These are phyloP conservation scores for Orestias chungarensis DNA, from an alignment of 2,797 vertebrate genomes.

Conservation along the genomic window DNA sequence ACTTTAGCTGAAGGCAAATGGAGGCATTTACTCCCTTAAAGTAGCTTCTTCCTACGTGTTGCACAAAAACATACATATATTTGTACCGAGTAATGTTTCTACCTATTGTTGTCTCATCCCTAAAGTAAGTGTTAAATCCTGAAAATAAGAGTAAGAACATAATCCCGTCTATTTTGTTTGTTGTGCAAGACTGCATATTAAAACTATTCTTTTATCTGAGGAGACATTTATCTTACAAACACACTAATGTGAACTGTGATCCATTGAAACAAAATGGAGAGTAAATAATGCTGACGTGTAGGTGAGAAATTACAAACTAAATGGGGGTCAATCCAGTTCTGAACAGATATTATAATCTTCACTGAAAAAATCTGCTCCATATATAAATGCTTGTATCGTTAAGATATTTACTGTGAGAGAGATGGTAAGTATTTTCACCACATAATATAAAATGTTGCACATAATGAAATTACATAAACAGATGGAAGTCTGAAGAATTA, in stretches of 20 bases:
- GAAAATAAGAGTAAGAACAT: too few species aligned
- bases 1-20: background rate
- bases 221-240: background rate
- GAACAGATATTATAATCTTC: background rate
- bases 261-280: background rate
- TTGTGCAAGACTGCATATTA: too few species aligned
- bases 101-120: background rate
- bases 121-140: too few species aligned
- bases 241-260: background rate
- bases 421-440: background rate
- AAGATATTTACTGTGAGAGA: background rate
- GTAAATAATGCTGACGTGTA: background rate
- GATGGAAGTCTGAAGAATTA: background rate
- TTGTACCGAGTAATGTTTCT: background rate
- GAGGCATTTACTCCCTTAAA: background rate
- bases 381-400: background rate
- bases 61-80: background rate
- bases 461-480: constrained; percentile 1
- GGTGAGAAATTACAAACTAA: background rate
- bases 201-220: too few species aligned
- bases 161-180: too few species aligned
- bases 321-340: background rate
- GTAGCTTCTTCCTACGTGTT: background rate
- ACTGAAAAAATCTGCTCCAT: background rate
- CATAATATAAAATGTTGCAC: constrained; percentile 2